Evolutionary conservation across 2,797 vertebrate species (phyloP), one percentile per base, ranked within the genome.

Genomic region (Taenioides sp.): DNA sequence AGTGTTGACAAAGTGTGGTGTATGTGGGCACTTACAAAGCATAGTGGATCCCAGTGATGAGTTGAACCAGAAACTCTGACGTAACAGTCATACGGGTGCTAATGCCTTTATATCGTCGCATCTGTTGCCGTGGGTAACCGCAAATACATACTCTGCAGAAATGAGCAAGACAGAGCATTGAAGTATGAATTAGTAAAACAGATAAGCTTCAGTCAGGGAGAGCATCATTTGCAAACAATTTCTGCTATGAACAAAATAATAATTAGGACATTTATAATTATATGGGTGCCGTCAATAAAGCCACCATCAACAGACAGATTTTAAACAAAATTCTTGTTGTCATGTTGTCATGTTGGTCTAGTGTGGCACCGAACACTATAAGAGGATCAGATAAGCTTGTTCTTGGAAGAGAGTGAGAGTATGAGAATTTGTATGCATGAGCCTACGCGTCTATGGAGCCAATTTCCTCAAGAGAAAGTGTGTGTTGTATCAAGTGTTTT

Each of bases 41-140:
- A 72, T 96, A 99, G 92, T 99, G 97, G 90, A 99, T 96, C 74
- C 97, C 97, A 2, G 97, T 97, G 84, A 99, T 94, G 92, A 99
- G 95, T 71, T 99, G 98, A 64, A 99, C 98, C 93, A 99, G 94
- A 92, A 98, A 99, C 86, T 98, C 97, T 4, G 98, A 95, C 3
- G 98, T 98, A 81, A 98, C 92, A 0, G 95, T 96, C 92, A 99
- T 93, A 67, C 97, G 95, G 5, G 88, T 90, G 84, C 86, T 97
- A 80, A 96, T 88, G 81, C 96, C 96, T 92, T 95, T 97, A 87
- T 97, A 98, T 77, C 97, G 95, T 72, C 97, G 95, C 70, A 97
- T 89, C 87, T 98, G 95, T 65, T 99, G 97, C 76, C 97, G 94
- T 70, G 97, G 97, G 91, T 97, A 99, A 85, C 98, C 98, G 71